Conservation (phyloP, 1,140 invertebrate species). For the Brachionus koreanus region DNA sequence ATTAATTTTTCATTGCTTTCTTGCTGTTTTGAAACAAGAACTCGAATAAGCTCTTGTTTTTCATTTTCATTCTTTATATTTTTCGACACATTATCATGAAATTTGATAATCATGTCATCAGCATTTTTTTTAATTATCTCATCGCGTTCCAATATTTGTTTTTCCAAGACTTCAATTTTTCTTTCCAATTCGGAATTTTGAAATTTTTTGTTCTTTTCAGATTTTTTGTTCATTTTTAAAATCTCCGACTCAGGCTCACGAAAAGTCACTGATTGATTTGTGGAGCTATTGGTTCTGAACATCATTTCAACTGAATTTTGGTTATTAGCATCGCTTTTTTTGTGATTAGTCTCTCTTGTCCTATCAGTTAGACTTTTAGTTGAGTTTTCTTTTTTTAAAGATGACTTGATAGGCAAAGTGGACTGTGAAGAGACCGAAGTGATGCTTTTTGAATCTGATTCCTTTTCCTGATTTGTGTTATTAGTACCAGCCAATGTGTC, state of each 20-base stretch:
- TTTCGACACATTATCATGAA: slow-evolving; percentile 7
- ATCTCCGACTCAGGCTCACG: slow-evolving; percentile 20
- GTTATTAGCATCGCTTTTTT: not conserved
- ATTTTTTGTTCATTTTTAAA: not conserved
- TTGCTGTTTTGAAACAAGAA: slow-evolving; percentile 26
- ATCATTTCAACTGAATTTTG: not conserved
- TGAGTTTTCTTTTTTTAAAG: not conserved
- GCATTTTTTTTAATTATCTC: slow-evolving; percentile 7
- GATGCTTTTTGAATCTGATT: not conserved
- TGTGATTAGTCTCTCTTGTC: not conserved
- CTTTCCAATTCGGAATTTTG: not conserved
- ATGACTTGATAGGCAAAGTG: not conserved
- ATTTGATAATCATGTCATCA: slow-evolving; percentile 2
- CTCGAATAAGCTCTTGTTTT: not conserved
- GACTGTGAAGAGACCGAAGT: slow-evolving; percentile 24
- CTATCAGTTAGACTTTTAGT: slow-evolving; percentile 2
- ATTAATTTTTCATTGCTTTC: slow-evolving; percentile 43
- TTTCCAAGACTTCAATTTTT: not conserved
- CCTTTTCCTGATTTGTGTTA: not conserved
- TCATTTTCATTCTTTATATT: not conserved
- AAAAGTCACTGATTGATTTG: slow-evolving; percentile 29
- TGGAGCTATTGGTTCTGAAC: not conserved
- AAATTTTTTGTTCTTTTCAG: not conserved
- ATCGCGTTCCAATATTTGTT: not conserved
- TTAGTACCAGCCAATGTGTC: not conserved